These are phyloP conservation scores for Labeo calbasu DNA, from an alignment of 2,797 vertebrate genomes.

Conservation along the genomic window DNA sequence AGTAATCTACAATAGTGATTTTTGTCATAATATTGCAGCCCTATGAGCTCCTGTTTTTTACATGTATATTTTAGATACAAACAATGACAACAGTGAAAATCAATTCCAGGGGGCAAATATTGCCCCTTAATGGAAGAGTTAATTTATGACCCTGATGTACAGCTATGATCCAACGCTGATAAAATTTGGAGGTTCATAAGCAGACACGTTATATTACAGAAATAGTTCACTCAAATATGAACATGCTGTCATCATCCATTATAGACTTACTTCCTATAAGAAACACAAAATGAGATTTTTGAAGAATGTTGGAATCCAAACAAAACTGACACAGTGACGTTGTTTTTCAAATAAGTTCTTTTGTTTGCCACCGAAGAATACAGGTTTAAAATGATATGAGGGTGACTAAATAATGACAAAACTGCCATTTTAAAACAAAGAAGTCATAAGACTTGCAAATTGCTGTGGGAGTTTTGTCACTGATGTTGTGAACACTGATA, in stretches of 20 bases:
- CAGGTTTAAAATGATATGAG: too few species aligned
- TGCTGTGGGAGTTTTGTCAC: not conserved
- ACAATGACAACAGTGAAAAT: too few species aligned
- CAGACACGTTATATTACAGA: not conserved
- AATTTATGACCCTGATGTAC: not conserved
- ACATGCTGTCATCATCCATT: not conserved
- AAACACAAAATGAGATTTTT: not conserved
- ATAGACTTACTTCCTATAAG: not conserved
- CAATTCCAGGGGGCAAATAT: too few species aligned
- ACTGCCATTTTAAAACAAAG: not conserved
- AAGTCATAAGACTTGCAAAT: not conserved
- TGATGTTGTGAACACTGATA: not conserved
- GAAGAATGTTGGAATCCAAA: not conserved
- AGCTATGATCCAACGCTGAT: not conserved
- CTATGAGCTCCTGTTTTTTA: too few species aligned
- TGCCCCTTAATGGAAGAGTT: too few species aligned
- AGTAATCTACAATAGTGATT: too few species aligned
- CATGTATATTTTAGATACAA: too few species aligned
- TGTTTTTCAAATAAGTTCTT: not conserved
- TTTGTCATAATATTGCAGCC: too few species aligned
- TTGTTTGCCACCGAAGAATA: too few species aligned
- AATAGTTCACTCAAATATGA: not conserved
- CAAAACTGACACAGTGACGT: not conserved
- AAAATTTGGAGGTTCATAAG: not conserved
- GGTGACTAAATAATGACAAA: not conserved